phyloP scores from a whole-genome alignment of 92 coral and sea anemone species.

The Epizoanthus fatuus region DNA sequence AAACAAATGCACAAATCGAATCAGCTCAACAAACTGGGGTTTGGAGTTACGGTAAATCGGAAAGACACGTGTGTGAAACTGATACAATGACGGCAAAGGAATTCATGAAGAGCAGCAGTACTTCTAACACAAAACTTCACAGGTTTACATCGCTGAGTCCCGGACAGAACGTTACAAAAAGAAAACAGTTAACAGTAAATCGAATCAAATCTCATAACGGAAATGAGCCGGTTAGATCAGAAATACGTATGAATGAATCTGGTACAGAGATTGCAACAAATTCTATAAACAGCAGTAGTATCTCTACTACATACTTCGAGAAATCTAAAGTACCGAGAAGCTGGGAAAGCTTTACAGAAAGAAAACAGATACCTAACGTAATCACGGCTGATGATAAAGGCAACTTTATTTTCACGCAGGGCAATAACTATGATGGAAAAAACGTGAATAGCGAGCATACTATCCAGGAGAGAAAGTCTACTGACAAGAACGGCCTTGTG shows the following conservation, averaged over 20 bases:
- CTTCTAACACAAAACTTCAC: background rate
- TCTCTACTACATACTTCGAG: background rate
- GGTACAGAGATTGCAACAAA: background rate
- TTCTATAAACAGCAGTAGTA: background rate
- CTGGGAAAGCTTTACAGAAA: background rate
- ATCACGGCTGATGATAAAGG: background rate
- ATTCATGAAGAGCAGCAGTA: background rate
- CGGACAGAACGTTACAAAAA: background rate
- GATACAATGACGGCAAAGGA: background rate
- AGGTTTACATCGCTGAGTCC: background rate
- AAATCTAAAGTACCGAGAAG: background rate
- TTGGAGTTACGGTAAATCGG: background rate
- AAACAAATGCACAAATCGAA: background rate
- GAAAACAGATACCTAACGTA: background rate
- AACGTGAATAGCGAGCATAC: background rate
- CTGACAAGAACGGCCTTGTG: background rate
- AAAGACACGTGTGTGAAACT: background rate
- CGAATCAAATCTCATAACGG: background rate
- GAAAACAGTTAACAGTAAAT: background rate
- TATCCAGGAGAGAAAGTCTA: background rate
- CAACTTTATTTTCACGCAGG: background rate
- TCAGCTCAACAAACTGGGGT: background rate
- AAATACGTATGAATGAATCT: background rate
- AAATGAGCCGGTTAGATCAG: background rate
- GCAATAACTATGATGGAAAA: background rate